Evolutionary conservation across 2,113 vertebrate genomes (phyloP), one percentile per base, ranked within the genome.

Genomic region (Cheilinus undulatus): DNA sequence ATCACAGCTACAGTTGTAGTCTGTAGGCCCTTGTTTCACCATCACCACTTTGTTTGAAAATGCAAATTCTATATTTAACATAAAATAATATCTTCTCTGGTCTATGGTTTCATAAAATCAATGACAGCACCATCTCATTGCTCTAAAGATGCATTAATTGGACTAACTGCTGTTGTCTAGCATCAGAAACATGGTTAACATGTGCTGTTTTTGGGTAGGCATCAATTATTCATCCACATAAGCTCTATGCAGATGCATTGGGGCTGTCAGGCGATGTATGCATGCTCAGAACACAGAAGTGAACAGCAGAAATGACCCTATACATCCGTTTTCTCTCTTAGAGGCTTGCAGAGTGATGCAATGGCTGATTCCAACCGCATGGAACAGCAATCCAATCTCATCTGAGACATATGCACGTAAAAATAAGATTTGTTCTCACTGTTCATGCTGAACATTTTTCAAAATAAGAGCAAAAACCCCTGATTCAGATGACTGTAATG

Each of bases 171-270:
- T 32, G 6, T 32, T 32, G 6, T 32, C 30, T 32, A 32, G 30
- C 30, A 32, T 5, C 30, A 32, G 30, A 32, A 32, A 34, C 32
- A 38, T 15, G 4, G 36, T 38, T 11, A 38, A 38, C 36, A 38
- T 38, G 36, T 24, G 40, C 24, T n/a, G 5, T 26, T 26, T 34
- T 48, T 50, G 19, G 32, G 32, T 3, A 50, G 26, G 38, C 48
- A 28, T 65, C 1, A 58, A 38, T 49, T 59, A 59, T 57, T 69
- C 19, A 59, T 50, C 11, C 3, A 28, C 54, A 26, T 30, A 59
- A 45, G 11, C 42, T 45, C 7, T 34, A 34, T 54, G 24, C 19
- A 12, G 43, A 7, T 14, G 19, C 61, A 50, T 2, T n/a, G 60
- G 20, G 20, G 34, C 24, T 30, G 26, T 45, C 62, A 15, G 48